Evolutionary conservation across 2,888 invertebrate genomes (phyloP), one percentile per base, ranked within the genome.

Genomic region (Oligia fasciuncula): DNA sequence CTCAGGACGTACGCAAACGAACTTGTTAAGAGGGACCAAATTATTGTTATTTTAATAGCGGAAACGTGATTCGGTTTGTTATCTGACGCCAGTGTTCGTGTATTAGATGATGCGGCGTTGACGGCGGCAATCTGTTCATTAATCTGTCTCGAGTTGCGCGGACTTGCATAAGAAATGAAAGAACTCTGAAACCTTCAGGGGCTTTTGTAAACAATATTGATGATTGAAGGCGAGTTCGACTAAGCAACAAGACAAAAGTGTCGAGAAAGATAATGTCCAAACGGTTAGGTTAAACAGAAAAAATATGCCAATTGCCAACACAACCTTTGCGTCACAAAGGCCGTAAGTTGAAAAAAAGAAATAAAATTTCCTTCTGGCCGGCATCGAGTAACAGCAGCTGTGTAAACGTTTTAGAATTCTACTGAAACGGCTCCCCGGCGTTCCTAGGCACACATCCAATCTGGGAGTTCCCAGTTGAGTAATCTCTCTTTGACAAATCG

Each of bases 401-500:
- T 82, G 85, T 81, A 78, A 86, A 88, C 85, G 78, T 86, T 81
- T 86, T 80, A 84, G 73, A 72, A 84, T 79, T 77, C 76, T 46
- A 73, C 70, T 75, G 70, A 51, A 72, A n/a, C 73, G 70, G 49
- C 57, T 76, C 72, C 74, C 81, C 69, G 51, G 73, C 73, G 80
- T 68, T 77, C 77, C 75, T 74, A 69, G 79, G 79, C 77, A 84
- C 85, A 87, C 88, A 81, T 82, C 71, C 87, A 86, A 87, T 84
- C 87, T 79, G 76, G 77, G 63, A 57, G 63, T 65, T 83, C 80
- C 87, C 80, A 70, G 79, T 71, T 78, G 69, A 75, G 87, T 91
- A 89, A 90, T 91, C 87, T 83, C 79, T 83, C 73, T 83, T 80
- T 91, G 91, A 91, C 88, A 91, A 91, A 91, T 91, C 86, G 84